These are phyloP conservation scores for Dicycla oo DNA, from an alignment of 2,888 invertebrate species.

Conservation along the genomic window DNA sequence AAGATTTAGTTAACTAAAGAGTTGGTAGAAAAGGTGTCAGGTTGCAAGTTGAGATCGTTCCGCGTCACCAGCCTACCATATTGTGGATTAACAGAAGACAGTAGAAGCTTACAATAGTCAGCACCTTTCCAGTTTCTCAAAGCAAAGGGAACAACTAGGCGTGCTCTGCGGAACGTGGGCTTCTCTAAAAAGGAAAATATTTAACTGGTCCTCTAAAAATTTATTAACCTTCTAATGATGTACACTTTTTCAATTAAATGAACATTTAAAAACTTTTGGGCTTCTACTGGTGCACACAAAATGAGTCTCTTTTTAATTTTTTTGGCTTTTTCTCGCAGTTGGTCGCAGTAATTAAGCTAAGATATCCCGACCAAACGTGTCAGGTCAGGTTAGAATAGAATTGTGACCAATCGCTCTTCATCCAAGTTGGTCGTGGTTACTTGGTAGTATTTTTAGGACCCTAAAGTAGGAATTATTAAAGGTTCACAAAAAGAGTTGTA, in stretches of 20 bases:
- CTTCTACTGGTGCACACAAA: neutral
- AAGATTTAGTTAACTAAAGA: too few relatives aligned
- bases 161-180: neutral
- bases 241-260: too few relatives aligned
- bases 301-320: neutral
- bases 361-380: neutral
- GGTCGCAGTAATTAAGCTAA: neutral
- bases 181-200: neutral
- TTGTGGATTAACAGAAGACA: too few relatives aligned
- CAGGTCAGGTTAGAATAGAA: neutral
- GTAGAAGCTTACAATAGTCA: too few relatives aligned
- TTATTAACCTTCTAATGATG: too few relatives aligned
- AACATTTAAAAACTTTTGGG: too few relatives aligned
- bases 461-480: neutral
- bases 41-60: neutral
- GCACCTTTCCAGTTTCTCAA: neutral
- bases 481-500: neutral
- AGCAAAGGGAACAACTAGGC: neutral
- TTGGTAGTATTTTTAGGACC: neutral
- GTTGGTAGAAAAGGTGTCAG: neutral
- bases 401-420: neutral
- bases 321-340: neutral
- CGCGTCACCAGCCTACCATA: too few relatives aligned
- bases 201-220: neutral
- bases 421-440: neutral